A percentile compares a stretch with the other conserved stretches of the same genome.
Conservation (phyloP, 2,888 invertebrate genomes). For the Palloptera scutellata region DNA sequence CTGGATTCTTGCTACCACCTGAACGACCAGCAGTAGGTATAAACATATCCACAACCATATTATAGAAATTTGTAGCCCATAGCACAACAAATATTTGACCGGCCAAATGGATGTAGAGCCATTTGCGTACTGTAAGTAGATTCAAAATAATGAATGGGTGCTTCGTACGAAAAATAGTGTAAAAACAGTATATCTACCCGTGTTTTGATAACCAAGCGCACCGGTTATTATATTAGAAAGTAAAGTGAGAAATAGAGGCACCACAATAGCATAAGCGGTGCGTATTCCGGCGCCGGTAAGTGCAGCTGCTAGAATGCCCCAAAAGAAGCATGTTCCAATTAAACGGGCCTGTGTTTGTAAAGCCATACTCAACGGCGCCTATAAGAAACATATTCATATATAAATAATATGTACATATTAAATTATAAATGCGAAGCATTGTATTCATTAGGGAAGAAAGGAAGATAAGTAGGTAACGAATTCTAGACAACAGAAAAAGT, state of each 20-base stretch:
- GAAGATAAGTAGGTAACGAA: too few relatives aligned
- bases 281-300: conserved; percentile 51
- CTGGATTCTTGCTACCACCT: conserved; percentile 65
- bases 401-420: neutral
- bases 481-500: neutral
- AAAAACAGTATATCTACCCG: conserved; percentile 43
- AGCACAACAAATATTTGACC: conserved; percentile 51
- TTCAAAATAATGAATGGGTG: neutral
- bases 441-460: neutral
- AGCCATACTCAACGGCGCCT: conserved; percentile 54
- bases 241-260: conserved; percentile 48
- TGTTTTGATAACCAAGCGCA: conserved; percentile 47
- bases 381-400: neutral
- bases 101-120: conserved; percentile 52
- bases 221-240: conserved; percentile 47
- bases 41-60: conserved; percentile 53
- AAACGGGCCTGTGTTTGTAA: conserved; percentile 53
- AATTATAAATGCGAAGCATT: neutral
- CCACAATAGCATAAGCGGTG: conserved; percentile 49
- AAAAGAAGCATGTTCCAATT: conserved; percentile 52
- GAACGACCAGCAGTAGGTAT: conserved; percentile 65
- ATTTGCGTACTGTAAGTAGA: conserved; percentile 46
- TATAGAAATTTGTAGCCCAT: conserved; percentile 52
- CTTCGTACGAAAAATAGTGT: neutral
- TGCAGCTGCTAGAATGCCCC: conserved; percentile 49